Conservation (phyloP, 1,140 invertebrate genomes). For the Chrysomallon squamiferum region DNA sequence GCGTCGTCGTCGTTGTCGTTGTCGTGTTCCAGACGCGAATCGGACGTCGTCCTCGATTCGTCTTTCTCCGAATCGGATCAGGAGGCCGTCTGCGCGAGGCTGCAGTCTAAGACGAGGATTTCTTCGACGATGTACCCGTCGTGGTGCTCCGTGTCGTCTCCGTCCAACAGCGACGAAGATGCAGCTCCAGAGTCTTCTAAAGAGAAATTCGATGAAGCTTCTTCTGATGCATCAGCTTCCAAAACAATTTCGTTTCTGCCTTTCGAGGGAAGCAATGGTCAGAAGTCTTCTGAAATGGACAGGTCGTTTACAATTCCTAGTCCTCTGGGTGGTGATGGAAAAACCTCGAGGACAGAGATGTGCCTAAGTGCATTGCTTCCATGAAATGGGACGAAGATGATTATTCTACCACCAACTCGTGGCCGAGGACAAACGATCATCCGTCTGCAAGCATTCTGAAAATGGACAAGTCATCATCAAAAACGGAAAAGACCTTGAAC, state of each 20-base stretch:
- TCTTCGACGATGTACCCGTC: conserved; percentile 36
- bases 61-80: conserved; percentile 53
- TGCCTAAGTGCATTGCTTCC: conserved; percentile 13
- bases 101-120: conserved; percentile 42
- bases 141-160: conserved; percentile 28
- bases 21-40: conserved; percentile 6
- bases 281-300: neutral
- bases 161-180: conserved; percentile 39
- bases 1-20: neutral
- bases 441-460: conserved; percentile 48
- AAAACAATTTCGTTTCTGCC: neutral
- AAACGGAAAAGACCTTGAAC: conserved; percentile 48
- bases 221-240: neutral
- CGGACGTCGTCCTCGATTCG: conserved; percentile 28
- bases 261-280: conserved; percentile 5
- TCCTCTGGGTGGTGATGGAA: neutral
- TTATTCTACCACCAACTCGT: conserved; percentile 40
- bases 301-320: neutral
- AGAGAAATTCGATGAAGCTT: neutral
- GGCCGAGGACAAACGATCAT: conserved; percentile 38
- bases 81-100: conserved; percentile 40
- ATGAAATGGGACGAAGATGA: conserved; percentile 17
- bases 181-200: conserved; percentile 11
- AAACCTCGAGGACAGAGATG: conserved; percentile 4
- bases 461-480: conserved; percentile 32